Evolutionary conservation across 2,113 vertebrate species (phyloP).

Genomic region (Tinamus guttatus): DNA sequence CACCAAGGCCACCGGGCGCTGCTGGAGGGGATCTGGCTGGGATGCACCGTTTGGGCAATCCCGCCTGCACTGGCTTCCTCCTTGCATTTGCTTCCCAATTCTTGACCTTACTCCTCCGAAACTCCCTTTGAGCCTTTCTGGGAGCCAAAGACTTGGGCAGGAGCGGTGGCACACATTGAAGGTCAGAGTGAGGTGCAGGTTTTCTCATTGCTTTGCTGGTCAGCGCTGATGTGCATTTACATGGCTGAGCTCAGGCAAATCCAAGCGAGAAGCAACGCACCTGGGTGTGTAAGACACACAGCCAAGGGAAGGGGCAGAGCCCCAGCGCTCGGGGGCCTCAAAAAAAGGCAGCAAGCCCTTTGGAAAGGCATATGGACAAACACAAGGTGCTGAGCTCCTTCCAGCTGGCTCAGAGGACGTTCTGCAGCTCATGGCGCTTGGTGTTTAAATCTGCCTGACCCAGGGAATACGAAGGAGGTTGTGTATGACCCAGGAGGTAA

Average conservation of each 20-base stretch:
- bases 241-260: not conserved
- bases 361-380: not conserved
- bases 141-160: not conserved
- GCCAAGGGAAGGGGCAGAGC: not conserved
- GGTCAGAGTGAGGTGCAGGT: not conserved
- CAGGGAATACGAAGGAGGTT: not conserved
- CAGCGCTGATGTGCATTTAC: not conserved
- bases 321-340: too few relatives aligned
- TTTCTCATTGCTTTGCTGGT: too few relatives aligned
- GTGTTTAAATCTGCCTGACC: not conserved
- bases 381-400: not conserved
- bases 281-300: not conserved
- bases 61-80: not conserved
- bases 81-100: not conserved
- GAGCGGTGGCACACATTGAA: not conserved
- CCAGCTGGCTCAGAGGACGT: not conserved
- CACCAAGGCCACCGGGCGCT: too few relatives aligned
- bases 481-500: fast-evolving
- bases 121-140: not conserved
- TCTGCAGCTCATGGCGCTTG: not conserved
- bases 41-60: not conserved
- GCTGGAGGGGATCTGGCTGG: not conserved
- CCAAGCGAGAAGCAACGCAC: not conserved
- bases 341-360: not conserved
- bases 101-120: not conserved